phyloP scores from a whole-genome alignment of 1,140 invertebrate genomes.

The Cydia pomonella region DNA sequence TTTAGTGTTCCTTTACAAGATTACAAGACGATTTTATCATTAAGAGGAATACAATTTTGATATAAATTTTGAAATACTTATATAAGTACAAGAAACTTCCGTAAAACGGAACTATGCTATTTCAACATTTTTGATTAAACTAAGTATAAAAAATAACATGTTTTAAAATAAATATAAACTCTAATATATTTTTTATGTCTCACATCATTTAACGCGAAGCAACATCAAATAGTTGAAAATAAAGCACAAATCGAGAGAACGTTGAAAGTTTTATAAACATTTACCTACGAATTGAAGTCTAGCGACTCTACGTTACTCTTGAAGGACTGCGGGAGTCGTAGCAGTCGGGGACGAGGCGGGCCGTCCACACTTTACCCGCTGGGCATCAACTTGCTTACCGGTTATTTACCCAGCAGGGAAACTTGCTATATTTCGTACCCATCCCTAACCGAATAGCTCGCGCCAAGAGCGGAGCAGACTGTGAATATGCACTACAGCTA shows the following conservation, averaged over 20 bases:
- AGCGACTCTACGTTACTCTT: constrained; percentile 68
- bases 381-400: background rate
- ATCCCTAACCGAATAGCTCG: background rate
- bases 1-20: constrained; percentile 71
- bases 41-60: constrained; percentile 63
- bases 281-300: constrained; percentile 72
- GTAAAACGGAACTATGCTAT: constrained; percentile 68
- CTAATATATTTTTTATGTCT: constrained; percentile 65
- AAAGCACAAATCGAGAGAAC: constrained; percentile 65
- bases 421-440: background rate
- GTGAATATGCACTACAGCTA: constrained; percentile 18
- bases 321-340: constrained; percentile 6
- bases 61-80: constrained; percentile 66
- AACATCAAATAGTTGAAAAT: constrained; percentile 67
- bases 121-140: constrained; percentile 73
- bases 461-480: background rate
- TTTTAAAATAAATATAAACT: constrained; percentile 65
- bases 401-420: background rate
- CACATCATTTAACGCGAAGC: constrained; percentile 72
- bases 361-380: background rate
- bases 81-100: constrained; percentile 63
- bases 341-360: background rate
- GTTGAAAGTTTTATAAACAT: constrained; percentile 61
- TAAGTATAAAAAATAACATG: constrained; percentile 72
- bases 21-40: constrained; percentile 68